These are phyloP conservation scores for Orcinus orca DNA, from an alignment of 2,113 vertebrate genomes.

Conservation along the genomic window DNA sequence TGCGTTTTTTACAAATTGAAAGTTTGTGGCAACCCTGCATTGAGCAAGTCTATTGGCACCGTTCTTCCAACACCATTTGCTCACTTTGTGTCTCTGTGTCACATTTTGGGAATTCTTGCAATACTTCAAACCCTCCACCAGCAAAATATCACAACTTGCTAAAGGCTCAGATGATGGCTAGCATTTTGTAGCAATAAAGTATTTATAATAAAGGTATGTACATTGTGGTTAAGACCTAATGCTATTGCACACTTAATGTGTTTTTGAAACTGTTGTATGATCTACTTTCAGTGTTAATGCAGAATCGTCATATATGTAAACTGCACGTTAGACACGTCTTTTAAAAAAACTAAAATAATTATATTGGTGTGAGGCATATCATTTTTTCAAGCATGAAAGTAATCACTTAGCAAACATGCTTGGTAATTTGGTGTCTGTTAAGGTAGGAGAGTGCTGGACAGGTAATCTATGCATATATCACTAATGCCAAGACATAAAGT, in stretches of 20 bases:
- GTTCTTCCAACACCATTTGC: not conserved
- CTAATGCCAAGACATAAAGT: slow-evolving; percentile 67
- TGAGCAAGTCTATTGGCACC: rapidly evolving
- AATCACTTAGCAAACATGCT: slow-evolving; percentile 60
- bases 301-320: slow-evolving; percentile 78
- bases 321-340: slow-evolving; percentile 80
- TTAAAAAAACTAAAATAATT: slow-evolving; percentile 69
- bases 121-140: not conserved
- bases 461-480: slow-evolving; percentile 59
- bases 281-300: slow-evolving; percentile 81
- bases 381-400: slow-evolving; percentile 76
- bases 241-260: slow-evolving; percentile 43
- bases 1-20: not conserved
- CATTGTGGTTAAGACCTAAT: not conserved
- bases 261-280: slow-evolving; percentile 83
- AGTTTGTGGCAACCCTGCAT: rapidly evolving
- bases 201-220: not conserved
- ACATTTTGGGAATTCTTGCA: not conserved
- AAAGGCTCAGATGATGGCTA: not conserved
- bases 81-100: not conserved
- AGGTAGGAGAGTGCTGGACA: slow-evolving; percentile 61
- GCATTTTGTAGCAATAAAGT: not conserved
- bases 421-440: slow-evolving; percentile 61
- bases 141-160: not conserved
- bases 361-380: slow-evolving; percentile 77